phyloP scores from a whole-genome alignment of 2,797 vertebrate genomes.

The Melanotaenia trifasciata region DNA sequence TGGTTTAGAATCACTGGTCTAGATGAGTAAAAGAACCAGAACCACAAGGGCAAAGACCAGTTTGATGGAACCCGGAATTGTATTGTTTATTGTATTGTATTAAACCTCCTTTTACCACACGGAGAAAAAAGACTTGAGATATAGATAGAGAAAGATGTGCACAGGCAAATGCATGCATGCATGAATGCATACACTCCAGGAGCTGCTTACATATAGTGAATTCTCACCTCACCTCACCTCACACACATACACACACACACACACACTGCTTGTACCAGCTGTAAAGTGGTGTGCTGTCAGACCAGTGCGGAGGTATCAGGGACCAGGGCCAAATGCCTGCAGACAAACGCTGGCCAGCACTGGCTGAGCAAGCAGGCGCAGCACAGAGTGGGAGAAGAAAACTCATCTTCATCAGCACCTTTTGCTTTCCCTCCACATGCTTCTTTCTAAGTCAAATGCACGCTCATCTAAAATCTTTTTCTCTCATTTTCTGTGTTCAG shows the following conservation, averaged over 20 bases:
- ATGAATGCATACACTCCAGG: not conserved
- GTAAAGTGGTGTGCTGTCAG: slow-evolving; percentile 53
- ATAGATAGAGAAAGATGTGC: not conserved
- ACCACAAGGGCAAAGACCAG: slow-evolving; percentile 13
- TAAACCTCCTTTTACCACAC: not conserved
- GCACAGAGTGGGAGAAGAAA: slow-evolving; percentile 20
- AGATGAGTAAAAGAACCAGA: no score
- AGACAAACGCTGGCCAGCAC: slow-evolving; percentile 65
- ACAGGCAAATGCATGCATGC: not conserved
- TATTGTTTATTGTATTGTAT: no score
- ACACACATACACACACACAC: not conserved
- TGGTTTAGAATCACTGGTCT: no score
- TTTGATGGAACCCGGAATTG: slow-evolving; percentile 53
- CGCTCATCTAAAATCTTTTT: not conserved
- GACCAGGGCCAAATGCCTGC: slow-evolving; percentile 67
- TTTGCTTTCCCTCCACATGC: slow-evolving; percentile 26
- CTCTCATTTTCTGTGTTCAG: no score
- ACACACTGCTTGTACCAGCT: slow-evolving; percentile 45
- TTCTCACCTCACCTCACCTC: not conserved
- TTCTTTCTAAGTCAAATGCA: slow-evolving; percentile 14
- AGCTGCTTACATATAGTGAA: slow-evolving; percentile 20
- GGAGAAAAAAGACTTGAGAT: not conserved
- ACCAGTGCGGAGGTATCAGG: slow-evolving; percentile 45
- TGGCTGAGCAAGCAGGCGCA: slow-evolving; percentile 54
- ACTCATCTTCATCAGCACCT: slow-evolving; percentile 39